Conservation (phyloP, 2,113 vertebrate genomes). For the Sceloporus tristichus region DNA sequence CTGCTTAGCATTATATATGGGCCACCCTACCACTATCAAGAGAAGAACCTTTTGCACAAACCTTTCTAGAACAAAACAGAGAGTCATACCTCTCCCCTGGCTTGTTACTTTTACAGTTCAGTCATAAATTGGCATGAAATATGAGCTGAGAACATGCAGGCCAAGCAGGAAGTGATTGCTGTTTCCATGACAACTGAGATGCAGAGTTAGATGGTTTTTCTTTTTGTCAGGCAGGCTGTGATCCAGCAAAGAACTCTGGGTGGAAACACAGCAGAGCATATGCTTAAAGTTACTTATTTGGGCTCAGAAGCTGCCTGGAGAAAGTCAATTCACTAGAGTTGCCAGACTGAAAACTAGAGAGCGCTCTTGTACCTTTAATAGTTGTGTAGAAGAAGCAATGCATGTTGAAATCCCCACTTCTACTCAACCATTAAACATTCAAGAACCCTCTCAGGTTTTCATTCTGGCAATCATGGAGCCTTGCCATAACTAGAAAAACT, state of each 20-base stretch:
- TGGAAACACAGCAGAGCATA: not conserved
- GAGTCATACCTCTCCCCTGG: not conserved
- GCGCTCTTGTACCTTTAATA: not conserved
- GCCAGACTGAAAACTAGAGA: not conserved
- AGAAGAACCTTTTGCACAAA: not conserved
- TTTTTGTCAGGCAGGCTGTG: conserved; percentile 2
- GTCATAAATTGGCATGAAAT: conserved; percentile 33
- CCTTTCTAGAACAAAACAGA: not conserved
- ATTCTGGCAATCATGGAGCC: too few relatives aligned
- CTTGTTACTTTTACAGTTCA: conserved; percentile 22
- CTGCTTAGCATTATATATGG: not conserved
- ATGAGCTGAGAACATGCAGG: conserved; percentile 5
- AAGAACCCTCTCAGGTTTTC: too few relatives aligned
- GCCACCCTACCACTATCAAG: too few relatives aligned
- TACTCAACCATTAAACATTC: too few relatives aligned
- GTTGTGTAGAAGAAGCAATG: not conserved
- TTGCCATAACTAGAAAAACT: not conserved
- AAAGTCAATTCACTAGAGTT: not conserved
- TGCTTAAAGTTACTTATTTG: not conserved
- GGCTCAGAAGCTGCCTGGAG: too few relatives aligned
- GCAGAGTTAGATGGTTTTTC: not conserved
- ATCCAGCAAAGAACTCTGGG: conserved; percentile 5
- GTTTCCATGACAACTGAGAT: conserved; percentile 23
- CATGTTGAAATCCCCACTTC: too few relatives aligned
- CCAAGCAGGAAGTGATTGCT: not conserved